Evolutionary conservation across 2,888 invertebrate species (phyloP), one percentile per base, ranked within the genome.

Genomic region (Catocala sponsa): DNA sequence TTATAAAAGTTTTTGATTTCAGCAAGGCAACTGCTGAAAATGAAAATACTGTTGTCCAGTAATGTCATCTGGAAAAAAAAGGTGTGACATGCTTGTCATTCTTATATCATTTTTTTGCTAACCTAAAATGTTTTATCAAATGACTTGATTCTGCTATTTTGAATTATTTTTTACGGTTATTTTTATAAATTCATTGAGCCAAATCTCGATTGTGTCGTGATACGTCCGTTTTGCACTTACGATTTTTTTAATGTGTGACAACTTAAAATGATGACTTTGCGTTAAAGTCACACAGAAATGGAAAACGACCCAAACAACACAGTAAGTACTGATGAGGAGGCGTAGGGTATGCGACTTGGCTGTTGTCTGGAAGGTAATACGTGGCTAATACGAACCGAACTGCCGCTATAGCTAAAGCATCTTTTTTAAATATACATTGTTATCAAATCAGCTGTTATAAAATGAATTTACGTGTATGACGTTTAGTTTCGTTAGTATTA

Each of bases 51-150:
- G 86, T 79, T 93, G 86, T 90, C 86, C 84, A 88, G 91, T 89
- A 90, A 93, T 93, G 94, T 91, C 94, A 94, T 79, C 85, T 90
- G 92, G 92, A 94, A 93, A 91, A 94, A 94, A 93, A 94, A 94
- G 94, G 94, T 94, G 85, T 93, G 93, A 92, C 94, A 93, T 92
- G 90, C 80, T 88, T 91, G 94, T 92, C 94, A 94, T 88, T 91
- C 84, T 86, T 87, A 82, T 91, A 94, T 90, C 82, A 92, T 92
- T 92, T 93, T 93, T 94, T 94, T 93, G 93, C 92, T 94, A 94
- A 94, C 94, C 94, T 93, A 94, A 94, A 94, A 94, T 94, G 94
- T 94, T 94, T 94, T 90, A 90, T 92, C 93, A 92, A 94, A 94
- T 92, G 92, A 91, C 92, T 92, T 94, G 90, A 94, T 91, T 91